Conservation (phyloP, 2,888 invertebrate genomes). For the Timema cristinae region DNA sequence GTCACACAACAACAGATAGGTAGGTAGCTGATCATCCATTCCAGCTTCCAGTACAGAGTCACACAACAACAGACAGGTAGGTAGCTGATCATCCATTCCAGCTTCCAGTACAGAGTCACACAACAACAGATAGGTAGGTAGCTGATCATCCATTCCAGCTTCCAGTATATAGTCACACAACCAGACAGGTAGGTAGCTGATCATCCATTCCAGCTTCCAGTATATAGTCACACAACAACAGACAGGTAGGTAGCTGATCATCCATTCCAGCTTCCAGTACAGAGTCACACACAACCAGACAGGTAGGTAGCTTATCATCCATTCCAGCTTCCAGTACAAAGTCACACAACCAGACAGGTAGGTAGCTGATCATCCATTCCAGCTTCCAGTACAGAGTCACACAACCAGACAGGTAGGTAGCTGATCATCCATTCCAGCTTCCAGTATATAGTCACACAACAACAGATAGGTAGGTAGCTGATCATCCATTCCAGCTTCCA, state of each 20-base stretch:
- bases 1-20: too few relatives aligned
- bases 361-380: too few relatives aligned
- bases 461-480: slow-evolving; percentile 60
- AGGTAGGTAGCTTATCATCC: slow-evolving; percentile 61
- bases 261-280: slow-evolving; percentile 73
- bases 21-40: slow-evolving; percentile 79
- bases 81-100: neutral
- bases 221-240: slow-evolving; percentile 77
- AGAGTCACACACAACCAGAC: too few relatives aligned
- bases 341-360: too few relatives aligned
- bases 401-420: too few relatives aligned
- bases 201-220: slow-evolving; percentile 75
- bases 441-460: slow-evolving; percentile 76
- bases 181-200: slow-evolving; percentile 64
- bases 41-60: slow-evolving; percentile 72
- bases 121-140: too few relatives aligned
- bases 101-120: too few relatives aligned
- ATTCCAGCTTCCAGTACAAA: slow-evolving; percentile 77
- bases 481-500: too few relatives aligned
- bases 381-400: too few relatives aligned
- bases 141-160: slow-evolving; percentile 68
- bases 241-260: slow-evolving; percentile 61
- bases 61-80: slow-evolving; percentile 79
- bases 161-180: slow-evolving; percentile 76
- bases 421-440: too few relatives aligned